Percentiles rank a stretch among this genome's conserved stretches.
Evolutionary conservation across 2,113 vertebrate species (phyloP).

Genomic region (Poicephalus meyeri): DNA sequence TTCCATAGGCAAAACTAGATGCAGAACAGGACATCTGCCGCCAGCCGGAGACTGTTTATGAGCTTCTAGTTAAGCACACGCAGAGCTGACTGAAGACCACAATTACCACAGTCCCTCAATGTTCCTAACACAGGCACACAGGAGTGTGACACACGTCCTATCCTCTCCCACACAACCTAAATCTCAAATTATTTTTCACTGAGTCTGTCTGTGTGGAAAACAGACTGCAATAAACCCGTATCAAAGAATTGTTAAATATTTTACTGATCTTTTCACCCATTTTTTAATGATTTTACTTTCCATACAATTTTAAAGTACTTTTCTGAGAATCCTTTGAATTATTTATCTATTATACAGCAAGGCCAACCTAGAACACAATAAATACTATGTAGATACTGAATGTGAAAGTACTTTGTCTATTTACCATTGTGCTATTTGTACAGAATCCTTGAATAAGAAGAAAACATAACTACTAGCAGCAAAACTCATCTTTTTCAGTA

Average conservation of each 20-base stretch:
- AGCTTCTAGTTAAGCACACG: not conserved
- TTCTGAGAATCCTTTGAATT: constrained; percentile 1
- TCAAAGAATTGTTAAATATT: not conserved
- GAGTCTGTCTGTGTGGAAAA: fast-evolving
- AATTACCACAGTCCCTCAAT: not conserved
- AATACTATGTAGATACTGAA: not conserved
- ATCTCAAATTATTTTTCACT: not conserved
- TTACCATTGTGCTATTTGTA: not conserved
- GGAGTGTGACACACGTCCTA: not conserved
- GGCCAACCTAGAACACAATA: not conserved
- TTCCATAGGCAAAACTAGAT: not conserved
- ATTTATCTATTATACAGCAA: not conserved
- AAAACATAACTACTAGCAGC: not conserved
- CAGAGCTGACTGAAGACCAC: not conserved
- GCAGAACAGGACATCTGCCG: not conserved
- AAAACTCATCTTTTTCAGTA: not conserved
- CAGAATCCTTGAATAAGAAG: not conserved
- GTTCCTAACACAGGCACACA: not conserved
- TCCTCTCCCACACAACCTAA: not conserved
- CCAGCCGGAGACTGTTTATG: not conserved
- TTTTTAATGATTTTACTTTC: not conserved
- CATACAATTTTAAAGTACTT: not conserved
- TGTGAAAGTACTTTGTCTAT: not conserved
- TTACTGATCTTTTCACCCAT: not conserved
- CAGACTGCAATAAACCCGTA: not conserved